Evolutionary conservation across 2,113 vertebrate genomes (phyloP).

Genomic region (Tenrec ecaudatus): DNA sequence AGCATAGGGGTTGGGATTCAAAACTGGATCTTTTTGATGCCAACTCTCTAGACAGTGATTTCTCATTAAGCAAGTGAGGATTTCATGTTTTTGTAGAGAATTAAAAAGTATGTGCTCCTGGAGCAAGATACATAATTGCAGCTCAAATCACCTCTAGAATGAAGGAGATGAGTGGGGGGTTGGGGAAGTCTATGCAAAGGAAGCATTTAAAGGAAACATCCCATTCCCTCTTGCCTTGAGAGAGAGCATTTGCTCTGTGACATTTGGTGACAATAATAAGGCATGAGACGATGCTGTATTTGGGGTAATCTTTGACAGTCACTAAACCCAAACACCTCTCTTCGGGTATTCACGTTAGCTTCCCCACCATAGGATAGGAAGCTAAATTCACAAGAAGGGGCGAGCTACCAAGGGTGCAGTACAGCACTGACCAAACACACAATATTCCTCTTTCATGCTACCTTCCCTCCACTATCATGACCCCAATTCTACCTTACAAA

Average conservation of each 20-base stretch:
- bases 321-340: not conserved
- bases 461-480: no score
- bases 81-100: not conserved
- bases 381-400: no score
- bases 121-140: not conserved
- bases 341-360: not conserved
- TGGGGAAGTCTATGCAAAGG: not conserved
- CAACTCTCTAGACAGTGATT: not conserved
- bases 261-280: not conserved
- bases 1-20: not conserved
- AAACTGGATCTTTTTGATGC: not conserved
- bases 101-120: not conserved
- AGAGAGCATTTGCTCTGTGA: not conserved
- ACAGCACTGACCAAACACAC: no score
- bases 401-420: no score
- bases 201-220: not conserved
- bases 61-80: not conserved
- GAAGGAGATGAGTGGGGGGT: not conserved
- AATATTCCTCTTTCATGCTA: no score
- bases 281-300: not conserved
- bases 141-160: not conserved
- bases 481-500: no score
- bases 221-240: not conserved
- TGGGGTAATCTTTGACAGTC: not conserved
- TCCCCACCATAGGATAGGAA: not conserved